These are phyloP conservation scores for Blastobasis lacticolella DNA, from an alignment of 2,888 invertebrate species.

Conservation along the genomic window DNA sequence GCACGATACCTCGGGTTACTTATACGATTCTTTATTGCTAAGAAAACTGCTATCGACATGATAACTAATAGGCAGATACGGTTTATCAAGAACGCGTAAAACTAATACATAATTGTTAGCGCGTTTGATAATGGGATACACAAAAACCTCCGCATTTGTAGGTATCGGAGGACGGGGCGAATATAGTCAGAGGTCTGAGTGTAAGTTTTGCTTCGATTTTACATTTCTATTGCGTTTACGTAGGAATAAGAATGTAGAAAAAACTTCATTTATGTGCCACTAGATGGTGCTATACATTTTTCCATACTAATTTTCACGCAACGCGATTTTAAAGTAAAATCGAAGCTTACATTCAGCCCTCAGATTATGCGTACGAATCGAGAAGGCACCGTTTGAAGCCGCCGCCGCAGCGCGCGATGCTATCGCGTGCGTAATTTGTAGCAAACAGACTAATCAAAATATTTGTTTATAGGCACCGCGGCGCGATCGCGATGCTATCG, in stretches of 20 bases:
- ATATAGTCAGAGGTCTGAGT: too few species aligned
- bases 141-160: too few species aligned
- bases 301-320: too few species aligned
- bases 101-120: constrained; percentile 46
- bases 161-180: too few species aligned
- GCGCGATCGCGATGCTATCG: constrained; percentile 47
- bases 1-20: constrained; percentile 1
- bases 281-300: too few species aligned
- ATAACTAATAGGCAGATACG: constrained; percentile 47
- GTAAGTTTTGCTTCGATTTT: too few species aligned
- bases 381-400: constrained; percentile 12
- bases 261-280: too few species aligned
- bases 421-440: constrained; percentile 57
- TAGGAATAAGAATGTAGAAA: too few species aligned
- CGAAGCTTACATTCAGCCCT: too few species aligned
- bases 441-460: constrained; percentile 52
- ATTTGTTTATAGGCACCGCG: constrained; percentile 47
- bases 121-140: too few species aligned
- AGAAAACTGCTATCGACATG: constrained; percentile 52
- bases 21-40: constrained; percentile 22
- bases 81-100: constrained; percentile 51
- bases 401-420: constrained; percentile 26
- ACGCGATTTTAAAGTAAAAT: too few species aligned
- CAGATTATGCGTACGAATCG: constrained; percentile 5
- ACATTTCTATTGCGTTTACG: too few species aligned